A percentile compares a stretch with the other conserved stretches of the same genome.
Conservation (phyloP, 2,888 invertebrate species). For the Plusia festucae region DNA sequence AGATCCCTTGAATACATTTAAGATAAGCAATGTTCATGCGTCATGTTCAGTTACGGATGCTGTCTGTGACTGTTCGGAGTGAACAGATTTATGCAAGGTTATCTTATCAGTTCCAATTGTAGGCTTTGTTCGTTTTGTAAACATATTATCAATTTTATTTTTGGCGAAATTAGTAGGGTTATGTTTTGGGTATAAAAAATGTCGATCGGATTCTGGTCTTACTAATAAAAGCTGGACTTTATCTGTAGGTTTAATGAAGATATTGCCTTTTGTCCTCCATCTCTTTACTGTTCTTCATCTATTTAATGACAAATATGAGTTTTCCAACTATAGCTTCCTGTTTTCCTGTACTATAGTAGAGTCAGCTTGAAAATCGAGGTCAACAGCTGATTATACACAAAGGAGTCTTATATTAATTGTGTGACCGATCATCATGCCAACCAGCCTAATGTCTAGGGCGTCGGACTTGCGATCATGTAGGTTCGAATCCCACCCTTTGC, state of each 20-base stretch:
- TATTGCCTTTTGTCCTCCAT: no score
- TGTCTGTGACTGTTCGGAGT: background rate
- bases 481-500: no score
- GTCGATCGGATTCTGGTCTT: background rate
- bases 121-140: background rate
- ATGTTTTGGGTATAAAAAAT: background rate
- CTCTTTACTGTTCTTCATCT: no score
- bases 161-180: background rate
- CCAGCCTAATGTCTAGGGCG: no score
- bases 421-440: background rate
- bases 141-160: background rate
- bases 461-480: no score
- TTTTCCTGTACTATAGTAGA: no score
- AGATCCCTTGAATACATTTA: background rate
- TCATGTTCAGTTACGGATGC: background rate
- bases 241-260: background rate
- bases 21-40: background rate
- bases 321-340: no score
- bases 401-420: no score
- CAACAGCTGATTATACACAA: no score
- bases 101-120: constrained; percentile 2
- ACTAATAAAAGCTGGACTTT: background rate
- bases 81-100: background rate
- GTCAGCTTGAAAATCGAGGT: no score
- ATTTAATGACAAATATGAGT: no score